A percentile compares a stretch with the other conserved stretches of the same genome.
These are phyloP conservation scores for Geococcyx californianus DNA, from an alignment of 2,113 vertebrate genomes.

Conservation along the genomic window DNA sequence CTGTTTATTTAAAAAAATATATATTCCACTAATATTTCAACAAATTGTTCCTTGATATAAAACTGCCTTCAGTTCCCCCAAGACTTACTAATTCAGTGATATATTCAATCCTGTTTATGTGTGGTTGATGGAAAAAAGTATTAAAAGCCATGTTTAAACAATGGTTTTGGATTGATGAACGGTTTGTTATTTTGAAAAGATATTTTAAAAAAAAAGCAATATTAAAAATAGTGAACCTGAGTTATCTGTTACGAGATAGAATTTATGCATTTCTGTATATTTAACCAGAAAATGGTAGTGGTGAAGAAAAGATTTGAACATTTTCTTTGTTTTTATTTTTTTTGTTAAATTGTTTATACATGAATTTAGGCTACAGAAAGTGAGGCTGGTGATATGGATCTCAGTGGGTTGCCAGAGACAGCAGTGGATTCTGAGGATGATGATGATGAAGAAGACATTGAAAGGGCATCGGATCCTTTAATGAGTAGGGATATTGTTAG, in stretches of 20 bases:
- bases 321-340: neutral
- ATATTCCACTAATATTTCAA: neutral
- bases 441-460: slow-evolving; percentile 97
- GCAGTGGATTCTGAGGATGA: slow-evolving; percentile 98
- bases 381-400: slow-evolving; percentile 98
- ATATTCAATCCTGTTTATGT: neutral
- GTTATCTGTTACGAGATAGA: neutral
- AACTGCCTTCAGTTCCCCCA: neutral
- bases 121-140: neutral
- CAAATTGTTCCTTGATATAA: neutral
- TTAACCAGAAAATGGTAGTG: neutral
- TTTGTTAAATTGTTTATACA: neutral
- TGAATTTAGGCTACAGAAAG: slow-evolving; percentile 91
- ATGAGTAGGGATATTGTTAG: slow-evolving; percentile 97
- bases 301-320: neutral
- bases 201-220: neutral
- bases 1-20: neutral
- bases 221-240: neutral
- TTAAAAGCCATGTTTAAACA: neutral
- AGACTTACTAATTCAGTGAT: neutral
- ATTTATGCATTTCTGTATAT: neutral
- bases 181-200: neutral
- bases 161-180: neutral
- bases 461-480: slow-evolving; percentile 93
- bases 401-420: slow-evolving; percentile 97